A percentile compares a stretch with the other conserved stretches of the same genome.
Conservation (phyloP, 2,797 vertebrate genomes). For the Crocodylus rhombifer region DNA sequence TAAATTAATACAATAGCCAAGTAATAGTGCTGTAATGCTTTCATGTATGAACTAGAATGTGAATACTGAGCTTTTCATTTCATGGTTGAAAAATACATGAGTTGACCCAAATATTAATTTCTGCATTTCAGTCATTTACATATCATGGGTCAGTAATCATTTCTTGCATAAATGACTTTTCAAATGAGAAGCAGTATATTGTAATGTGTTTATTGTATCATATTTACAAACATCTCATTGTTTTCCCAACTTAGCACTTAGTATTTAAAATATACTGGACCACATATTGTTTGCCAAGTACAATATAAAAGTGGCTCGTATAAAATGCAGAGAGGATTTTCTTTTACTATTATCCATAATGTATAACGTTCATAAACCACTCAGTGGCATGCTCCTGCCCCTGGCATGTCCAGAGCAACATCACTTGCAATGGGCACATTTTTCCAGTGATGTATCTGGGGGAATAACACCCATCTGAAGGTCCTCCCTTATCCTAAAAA, state of each 20-base stretch:
- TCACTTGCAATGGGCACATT: background rate
- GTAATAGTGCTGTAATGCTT: slow-evolving; percentile 73
- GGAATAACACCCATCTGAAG: background rate
- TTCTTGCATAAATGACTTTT: slow-evolving; percentile 82
- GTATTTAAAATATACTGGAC: slow-evolving; percentile 67
- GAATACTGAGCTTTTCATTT: slow-evolving; percentile 83
- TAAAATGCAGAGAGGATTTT: slow-evolving; percentile 59
- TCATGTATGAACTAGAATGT: slow-evolving; percentile 80
- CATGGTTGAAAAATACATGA: slow-evolving; percentile 84
- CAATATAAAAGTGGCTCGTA: slow-evolving; percentile 34
- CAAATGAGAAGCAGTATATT: slow-evolving; percentile 81
- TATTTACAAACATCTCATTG: slow-evolving; percentile 80
- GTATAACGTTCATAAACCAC: slow-evolving; percentile 32
- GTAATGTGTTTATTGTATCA: slow-evolving; percentile 56
- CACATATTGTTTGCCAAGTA: slow-evolving; percentile 57
- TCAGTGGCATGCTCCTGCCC: background rate
- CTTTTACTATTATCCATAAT: slow-evolving; percentile 57
- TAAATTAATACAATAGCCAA: slow-evolving; percentile 78
- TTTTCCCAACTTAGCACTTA: slow-evolving; percentile 61
- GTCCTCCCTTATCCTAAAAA: slow-evolving; percentile 31
- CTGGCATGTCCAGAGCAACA: background rate
- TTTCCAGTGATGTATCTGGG: slow-evolving; percentile 15
- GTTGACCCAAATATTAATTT: slow-evolving; percentile 86
- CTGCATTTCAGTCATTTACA: slow-evolving; percentile 81
- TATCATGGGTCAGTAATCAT: slow-evolving; percentile 83